Evolutionary conservation across 2,113 vertebrate species (phyloP).

Genomic region (Crotalus tigris): DNA sequence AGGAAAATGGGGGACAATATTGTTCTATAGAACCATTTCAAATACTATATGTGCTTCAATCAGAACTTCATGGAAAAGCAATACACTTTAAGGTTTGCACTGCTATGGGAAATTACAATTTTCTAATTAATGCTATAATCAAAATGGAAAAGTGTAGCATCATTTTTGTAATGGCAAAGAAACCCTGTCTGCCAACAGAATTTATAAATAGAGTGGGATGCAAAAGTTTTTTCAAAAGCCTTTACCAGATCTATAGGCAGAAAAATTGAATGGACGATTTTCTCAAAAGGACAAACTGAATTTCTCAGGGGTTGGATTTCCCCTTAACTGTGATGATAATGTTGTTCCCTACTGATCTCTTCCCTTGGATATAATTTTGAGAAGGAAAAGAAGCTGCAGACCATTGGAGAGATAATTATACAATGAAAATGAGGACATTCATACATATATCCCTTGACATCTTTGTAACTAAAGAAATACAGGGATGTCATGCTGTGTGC

Average conservation of each 20-base stretch:
- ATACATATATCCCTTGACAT: not conserved
- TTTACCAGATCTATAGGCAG: not conserved
- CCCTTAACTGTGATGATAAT: not conserved
- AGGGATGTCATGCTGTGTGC: not conserved
- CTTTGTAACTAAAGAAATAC: not conserved
- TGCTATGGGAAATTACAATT: not conserved
- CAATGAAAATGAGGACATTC: not conserved
- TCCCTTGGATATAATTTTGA: not conserved
- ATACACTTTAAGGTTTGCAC: not conserved
- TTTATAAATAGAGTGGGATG: not conserved
- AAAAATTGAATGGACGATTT: not conserved
- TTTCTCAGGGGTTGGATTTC: not conserved
- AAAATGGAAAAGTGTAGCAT: not conserved
- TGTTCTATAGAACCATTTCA: not conserved
- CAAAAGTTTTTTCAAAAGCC: not conserved
- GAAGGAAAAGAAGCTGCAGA: not conserved
- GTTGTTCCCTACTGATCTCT: not conserved
- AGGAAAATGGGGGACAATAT: not conserved
- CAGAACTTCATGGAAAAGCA: not conserved
- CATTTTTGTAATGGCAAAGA: not conserved
- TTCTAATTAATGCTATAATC: not conserved
- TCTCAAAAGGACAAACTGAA: not conserved
- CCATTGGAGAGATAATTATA: not conserved
- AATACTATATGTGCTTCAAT: not conserved
- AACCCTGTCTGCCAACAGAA: not conserved